These are phyloP conservation scores for Sceliomorpha sp. DNA, from an alignment of 2,888 invertebrate species.

Conservation along the genomic window DNA sequence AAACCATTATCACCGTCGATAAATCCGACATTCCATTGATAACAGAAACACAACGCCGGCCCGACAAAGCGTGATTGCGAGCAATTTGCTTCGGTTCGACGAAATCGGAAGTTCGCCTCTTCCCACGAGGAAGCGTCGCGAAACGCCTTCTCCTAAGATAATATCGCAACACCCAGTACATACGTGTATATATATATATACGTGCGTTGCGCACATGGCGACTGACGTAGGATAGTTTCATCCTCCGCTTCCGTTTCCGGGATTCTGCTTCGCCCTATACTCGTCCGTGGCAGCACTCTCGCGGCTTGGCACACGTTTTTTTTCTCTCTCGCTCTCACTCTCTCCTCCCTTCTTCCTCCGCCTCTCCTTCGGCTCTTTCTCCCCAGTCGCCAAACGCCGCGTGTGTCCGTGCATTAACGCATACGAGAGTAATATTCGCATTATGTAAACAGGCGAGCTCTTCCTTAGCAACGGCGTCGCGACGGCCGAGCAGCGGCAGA, in stretches of 20 bases:
- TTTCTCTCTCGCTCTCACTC: constrained; percentile 11
- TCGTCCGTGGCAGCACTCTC: constrained; percentile 11
- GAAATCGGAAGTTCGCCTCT: too few relatives aligned
- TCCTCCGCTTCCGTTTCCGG: constrained; percentile 64
- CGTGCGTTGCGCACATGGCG: constrained; percentile 53
- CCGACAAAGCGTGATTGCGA: not conserved
- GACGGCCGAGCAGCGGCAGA: constrained; percentile 32
- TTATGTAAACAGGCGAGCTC: constrained; percentile 21
- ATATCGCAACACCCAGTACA: constrained; percentile 11
- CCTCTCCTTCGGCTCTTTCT: constrained; percentile 16
- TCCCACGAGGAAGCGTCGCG: constrained; percentile 18
- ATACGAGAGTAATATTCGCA: constrained; percentile 24
- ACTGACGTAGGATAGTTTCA: constrained; percentile 47
- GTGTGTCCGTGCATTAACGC: constrained; percentile 20
- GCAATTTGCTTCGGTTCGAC: too few relatives aligned
- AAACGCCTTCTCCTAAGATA: constrained; percentile 18
- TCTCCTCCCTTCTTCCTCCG: constrained; percentile 6
- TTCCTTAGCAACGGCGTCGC: constrained; percentile 17
- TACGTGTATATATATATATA: constrained; percentile 12
- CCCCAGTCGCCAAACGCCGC: constrained; percentile 10
- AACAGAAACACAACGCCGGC: not conserved
- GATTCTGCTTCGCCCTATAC: constrained; percentile 44
- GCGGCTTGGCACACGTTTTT: not conserved
- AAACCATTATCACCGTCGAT: too few relatives aligned
- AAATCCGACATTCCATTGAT: not conserved